These are phyloP conservation scores for Hetaerina titia DNA, from an alignment of 2,888 invertebrate genomes.

Conservation along the genomic window DNA sequence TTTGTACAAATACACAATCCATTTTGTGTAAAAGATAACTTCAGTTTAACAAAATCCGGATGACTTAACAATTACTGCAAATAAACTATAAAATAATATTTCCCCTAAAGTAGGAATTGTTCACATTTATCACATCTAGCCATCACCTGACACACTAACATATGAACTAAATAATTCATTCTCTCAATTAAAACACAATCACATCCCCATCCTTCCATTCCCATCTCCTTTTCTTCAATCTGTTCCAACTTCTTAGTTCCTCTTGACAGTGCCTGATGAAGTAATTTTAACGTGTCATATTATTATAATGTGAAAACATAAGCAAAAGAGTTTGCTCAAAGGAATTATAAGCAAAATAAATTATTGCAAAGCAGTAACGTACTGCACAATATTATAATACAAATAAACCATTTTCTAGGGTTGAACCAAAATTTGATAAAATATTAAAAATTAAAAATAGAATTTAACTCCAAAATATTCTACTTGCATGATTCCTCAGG, in stretches of 20 bases:
- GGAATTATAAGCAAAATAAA: not conserved
- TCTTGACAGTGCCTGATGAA: conserved; percentile 38
- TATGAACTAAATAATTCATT: conserved; percentile 1
- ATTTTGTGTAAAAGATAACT: not conserved
- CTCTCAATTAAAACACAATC: conserved; percentile 18
- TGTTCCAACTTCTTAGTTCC: not conserved
- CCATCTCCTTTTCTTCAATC: conserved; percentile 25
- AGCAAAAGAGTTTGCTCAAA: not conserved
- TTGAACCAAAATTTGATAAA: no score
- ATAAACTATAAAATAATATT: not conserved
- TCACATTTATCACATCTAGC: conserved; percentile 9
- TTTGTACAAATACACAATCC: not conserved
- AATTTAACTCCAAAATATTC: no score
- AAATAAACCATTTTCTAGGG: not conserved
- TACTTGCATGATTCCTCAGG: no score
- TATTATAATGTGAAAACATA: not conserved
- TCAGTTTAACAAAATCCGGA: not conserved
- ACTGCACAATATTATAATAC: not conserved
- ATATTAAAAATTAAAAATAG: no score
- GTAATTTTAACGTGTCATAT: not conserved
- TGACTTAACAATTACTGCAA: not conserved
- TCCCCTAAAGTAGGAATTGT: not conserved
- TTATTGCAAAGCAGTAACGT: not conserved
- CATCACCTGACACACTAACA: not conserved
- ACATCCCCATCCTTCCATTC: conserved; percentile 36